Conservation (phyloP, 2,797 vertebrate species). For the Enoplosus armatus region DNA sequence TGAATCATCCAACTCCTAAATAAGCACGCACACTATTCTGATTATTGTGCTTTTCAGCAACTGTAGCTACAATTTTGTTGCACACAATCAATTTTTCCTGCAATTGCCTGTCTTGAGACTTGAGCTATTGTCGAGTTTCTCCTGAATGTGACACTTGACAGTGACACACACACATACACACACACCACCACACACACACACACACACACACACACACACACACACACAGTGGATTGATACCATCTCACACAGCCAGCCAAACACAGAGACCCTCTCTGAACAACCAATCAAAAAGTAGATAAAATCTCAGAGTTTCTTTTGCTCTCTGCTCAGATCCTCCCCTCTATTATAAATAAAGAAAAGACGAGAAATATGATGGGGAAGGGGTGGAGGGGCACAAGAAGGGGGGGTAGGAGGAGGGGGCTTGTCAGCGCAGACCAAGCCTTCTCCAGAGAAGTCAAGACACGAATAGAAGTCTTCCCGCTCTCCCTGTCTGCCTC, state of each 20-base stretch:
- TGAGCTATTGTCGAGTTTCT: conserved; percentile 65
- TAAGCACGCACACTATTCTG: conserved; percentile 32
- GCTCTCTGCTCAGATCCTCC: conserved; percentile 71
- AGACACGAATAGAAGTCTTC: conserved; percentile 74
- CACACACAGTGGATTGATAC: conserved; percentile 67
- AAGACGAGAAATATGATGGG: conserved; percentile 75
- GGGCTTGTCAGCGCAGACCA: conserved; percentile 68
- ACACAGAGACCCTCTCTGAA: conserved; percentile 75
- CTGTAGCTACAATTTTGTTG: conserved; percentile 39
- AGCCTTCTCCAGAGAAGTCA: conserved; percentile 76
- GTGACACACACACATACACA: conserved; percentile 28
- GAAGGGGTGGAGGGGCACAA: conserved; percentile 3
- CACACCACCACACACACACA: conserved; percentile 36
- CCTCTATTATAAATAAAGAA: conserved; percentile 80
- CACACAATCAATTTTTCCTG: conserved; percentile 41
- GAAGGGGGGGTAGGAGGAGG: neutral
- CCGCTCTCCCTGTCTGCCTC: conserved; percentile 70
- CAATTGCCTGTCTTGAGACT: conserved; percentile 57
- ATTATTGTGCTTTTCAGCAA: conserved; percentile 43
- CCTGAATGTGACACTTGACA: conserved; percentile 69
- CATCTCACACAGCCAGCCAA: conserved; percentile 73
- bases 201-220: conserved; percentile 7
- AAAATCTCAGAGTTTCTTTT: conserved; percentile 78
- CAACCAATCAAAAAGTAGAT: conserved; percentile 81
- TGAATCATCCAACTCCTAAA: conserved; percentile 37